Percentiles rank a stretch among this genome's conserved stretches.
phyloP scores from a whole-genome alignment of 2,888 invertebrate genomes.

The Orthonychiurus folsomi region DNA sequence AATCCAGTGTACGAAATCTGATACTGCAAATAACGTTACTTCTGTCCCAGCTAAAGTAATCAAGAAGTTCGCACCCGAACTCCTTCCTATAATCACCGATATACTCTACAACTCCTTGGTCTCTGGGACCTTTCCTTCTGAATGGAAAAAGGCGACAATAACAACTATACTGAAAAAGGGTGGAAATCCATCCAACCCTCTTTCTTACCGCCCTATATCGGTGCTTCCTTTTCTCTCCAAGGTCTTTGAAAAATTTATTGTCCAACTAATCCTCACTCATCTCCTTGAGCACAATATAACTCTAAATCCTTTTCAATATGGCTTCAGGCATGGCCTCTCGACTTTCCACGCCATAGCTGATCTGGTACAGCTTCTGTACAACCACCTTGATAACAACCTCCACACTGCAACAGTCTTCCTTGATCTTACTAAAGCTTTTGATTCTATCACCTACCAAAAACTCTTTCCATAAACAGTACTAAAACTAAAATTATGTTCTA shows the following conservation, averaged over 20 bases:
- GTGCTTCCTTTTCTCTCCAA: background rate
- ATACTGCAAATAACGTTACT: background rate
- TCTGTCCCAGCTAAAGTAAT: background rate
- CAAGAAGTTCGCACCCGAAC: background rate
- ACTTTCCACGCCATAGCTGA: background rate
- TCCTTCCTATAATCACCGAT: background rate
- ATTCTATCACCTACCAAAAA: background rate
- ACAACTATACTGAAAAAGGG: background rate
- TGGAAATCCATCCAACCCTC: background rate
- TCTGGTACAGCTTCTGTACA: background rate
- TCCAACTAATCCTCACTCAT: background rate
- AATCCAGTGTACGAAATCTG: background rate
- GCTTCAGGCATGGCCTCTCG: background rate
- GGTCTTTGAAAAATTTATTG: background rate
- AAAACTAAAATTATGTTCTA: too few relatives aligned
- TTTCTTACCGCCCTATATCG: background rate
- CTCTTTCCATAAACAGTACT: too few relatives aligned
- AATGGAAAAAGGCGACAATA: background rate
- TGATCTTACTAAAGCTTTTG: background rate
- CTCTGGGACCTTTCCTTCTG: background rate
- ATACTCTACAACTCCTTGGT: background rate
- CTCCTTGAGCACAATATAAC: background rate
- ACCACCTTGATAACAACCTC: background rate
- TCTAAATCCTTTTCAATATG: background rate
- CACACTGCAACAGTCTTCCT: background rate